A percentile compares a stretch with the other conserved stretches of the same genome.
These are phyloP conservation scores for Sakesphorus luctuosus DNA, from an alignment of 2,113 vertebrate species.

Conservation along the genomic window DNA sequence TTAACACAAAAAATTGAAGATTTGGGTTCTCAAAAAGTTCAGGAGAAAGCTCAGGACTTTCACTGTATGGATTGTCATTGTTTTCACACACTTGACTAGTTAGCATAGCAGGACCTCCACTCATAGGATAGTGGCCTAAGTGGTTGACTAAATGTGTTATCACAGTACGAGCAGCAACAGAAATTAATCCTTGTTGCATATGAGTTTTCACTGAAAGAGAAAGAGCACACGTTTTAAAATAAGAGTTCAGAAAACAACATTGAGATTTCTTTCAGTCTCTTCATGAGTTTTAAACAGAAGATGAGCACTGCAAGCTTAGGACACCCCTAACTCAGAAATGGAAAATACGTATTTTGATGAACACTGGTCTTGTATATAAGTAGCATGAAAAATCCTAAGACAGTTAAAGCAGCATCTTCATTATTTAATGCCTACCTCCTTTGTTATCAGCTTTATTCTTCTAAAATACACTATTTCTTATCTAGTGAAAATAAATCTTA, in stretches of 20 bases:
- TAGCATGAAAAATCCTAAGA: not conserved
- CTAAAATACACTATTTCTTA: not conserved
- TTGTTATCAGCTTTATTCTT: not conserved
- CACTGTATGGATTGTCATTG: constrained; percentile 94
- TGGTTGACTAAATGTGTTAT: constrained; percentile 97
- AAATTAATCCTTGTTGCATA: constrained; percentile 95
- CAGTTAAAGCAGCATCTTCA: not conserved
- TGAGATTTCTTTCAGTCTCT: not conserved
- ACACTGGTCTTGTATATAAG: not conserved
- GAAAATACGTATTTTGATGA: not conserved
- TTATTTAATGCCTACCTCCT: not conserved
- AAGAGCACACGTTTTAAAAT: constrained; percentile 17
- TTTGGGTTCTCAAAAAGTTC: constrained; percentile 98
- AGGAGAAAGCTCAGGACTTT: constrained; percentile 91
- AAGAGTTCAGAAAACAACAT: not conserved
- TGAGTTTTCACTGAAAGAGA: constrained; percentile 88
- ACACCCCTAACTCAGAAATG: not conserved
- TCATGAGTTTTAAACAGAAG: not conserved
- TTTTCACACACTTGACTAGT: constrained; percentile 98
- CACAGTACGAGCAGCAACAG: constrained; percentile 95
- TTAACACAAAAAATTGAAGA: constrained; percentile 95
- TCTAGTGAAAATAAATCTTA: constrained; percentile 11
- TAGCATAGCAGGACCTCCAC: constrained; percentile 94
- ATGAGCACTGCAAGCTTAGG: not conserved
- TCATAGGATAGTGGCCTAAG: constrained; percentile 97